Conservation (phyloP, 1,140 invertebrate species). For the Dreissena rostriformis region DNA sequence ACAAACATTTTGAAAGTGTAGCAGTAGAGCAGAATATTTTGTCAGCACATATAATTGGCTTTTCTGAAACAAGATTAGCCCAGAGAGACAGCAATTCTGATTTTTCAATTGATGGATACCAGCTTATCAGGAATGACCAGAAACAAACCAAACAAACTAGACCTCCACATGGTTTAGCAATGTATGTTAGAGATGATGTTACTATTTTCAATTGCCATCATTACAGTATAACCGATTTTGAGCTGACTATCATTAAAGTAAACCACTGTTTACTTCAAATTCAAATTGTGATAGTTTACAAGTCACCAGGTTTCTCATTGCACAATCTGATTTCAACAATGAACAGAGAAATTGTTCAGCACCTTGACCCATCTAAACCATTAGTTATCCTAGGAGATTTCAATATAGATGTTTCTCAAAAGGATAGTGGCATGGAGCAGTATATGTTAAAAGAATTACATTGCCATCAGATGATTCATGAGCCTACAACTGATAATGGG, state of each 20-base stretch:
- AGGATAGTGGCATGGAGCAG: neutral
- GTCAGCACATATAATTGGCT: slow-evolving; percentile 26
- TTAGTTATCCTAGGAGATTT: slow-evolving; percentile 20
- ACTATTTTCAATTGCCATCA: slow-evolving; percentile 8
- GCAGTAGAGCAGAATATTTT: neutral
- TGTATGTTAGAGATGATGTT: slow-evolving; percentile 26
- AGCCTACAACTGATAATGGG: slow-evolving; percentile 21
- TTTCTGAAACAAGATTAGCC: slow-evolving; percentile 27
- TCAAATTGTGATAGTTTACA: slow-evolving; percentile 15
- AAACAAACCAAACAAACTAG: neutral
- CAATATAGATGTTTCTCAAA: slow-evolving; percentile 7
- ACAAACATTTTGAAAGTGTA: slow-evolving; percentile 12
- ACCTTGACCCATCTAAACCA: neutral
- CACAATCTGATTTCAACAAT: neutral
- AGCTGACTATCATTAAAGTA: neutral
- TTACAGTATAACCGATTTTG: neutral
- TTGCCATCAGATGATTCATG: neutral
- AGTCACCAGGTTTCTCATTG: neutral
- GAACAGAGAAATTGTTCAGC: neutral
- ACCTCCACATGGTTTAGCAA: slow-evolving; percentile 24
- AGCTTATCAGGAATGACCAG: slow-evolving; percentile 19
- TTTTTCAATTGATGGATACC: slow-evolving; percentile 26
- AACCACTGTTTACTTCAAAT: neutral
- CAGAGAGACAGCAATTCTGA: slow-evolving; percentile 11
- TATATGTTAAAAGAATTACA: neutral